Evolutionary conservation across 2,797 vertebrate species (phyloP).

Genomic region (Periparus ater): DNA sequence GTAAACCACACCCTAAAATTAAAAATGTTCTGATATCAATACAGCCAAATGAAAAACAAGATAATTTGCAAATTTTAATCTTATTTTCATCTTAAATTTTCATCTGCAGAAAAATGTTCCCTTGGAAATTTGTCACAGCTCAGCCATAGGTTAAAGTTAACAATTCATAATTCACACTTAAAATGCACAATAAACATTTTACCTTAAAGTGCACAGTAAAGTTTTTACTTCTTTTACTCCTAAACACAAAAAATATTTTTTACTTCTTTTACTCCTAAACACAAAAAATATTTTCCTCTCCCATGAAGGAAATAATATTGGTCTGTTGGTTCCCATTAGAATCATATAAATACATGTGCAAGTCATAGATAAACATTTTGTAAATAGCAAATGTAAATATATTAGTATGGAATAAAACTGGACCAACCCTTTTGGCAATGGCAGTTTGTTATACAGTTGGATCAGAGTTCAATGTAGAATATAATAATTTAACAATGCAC

Average conservation of each 20-base stretch:
- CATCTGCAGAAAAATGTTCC: background rate
- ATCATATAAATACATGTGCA: background rate
- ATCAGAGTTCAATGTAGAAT: background rate
- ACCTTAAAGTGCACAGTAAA: background rate
- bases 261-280: background rate
- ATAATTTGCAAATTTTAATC: background rate
- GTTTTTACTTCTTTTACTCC: background rate
- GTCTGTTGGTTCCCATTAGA: background rate
- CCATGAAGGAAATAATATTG: background rate
- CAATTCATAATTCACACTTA: background rate
- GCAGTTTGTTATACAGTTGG: background rate
- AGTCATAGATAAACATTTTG: background rate
- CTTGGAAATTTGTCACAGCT: background rate
- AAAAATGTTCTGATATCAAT: background rate
- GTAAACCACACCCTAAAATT: background rate
- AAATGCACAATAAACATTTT: background rate
- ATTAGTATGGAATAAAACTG: background rate
- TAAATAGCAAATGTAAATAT: background rate
- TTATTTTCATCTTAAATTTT: background rate
- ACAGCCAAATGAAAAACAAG: background rate
- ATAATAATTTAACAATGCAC: background rate
- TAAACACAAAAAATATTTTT: background rate
- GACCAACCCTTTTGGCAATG: background rate
- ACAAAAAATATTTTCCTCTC: background rate
- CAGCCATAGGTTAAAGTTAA: background rate